Base-by-base conservation (phyloP, 2,113 vertebrate species). In the Salvelinus alpinus region DNA sequence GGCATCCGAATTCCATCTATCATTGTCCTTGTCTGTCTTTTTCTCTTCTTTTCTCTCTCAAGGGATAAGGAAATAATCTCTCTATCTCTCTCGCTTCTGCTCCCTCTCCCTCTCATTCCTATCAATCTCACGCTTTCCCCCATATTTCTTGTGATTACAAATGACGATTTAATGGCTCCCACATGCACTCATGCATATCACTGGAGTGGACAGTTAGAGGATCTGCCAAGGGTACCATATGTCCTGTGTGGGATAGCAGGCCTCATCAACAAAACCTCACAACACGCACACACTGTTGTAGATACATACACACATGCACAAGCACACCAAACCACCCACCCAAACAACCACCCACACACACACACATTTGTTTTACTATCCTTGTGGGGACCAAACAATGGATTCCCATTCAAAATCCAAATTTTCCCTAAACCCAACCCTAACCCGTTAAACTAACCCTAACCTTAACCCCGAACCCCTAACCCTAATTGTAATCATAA, bases 261-360 rank as follows among this genome's bases (percentile, higher is more conserved):
- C 38, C 54, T 24, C 11, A 75, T 62, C 74, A 72, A 47, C 68
- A 72, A 72, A 65, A 16, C 16, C 38, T 44, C 38, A 44, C 38
- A 11, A 44, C 38, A 44, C 8, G 38, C 13, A 14, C 16, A 16
- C 12, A 54, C 48, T 14, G 14, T 44, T 54, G 14, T 54, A 18
- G 48, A 25, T 25, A 24, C 24, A 51, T 4, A 16, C 38, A 38
- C 38, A 38, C 38, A 44, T 44, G 16, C 51, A 54, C 14, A 54
- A 54, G 16, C 51, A 54, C 3, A 5, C 16, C 38, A 44, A 25
- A 72, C 16, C 29, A 47, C 31, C 5, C 69, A 22, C 29, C 12
- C 29, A 24, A 44, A 11, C 69, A 47, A 2, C 3, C 14, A n/a
- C 18, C n/a, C 38, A 51, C 34, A 70, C 68, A 48, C 38, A 70